These are phyloP conservation scores for Gasterosteus aculeatus DNA, from an alignment of 2,113 vertebrate genomes.

Conservation along the genomic window DNA sequence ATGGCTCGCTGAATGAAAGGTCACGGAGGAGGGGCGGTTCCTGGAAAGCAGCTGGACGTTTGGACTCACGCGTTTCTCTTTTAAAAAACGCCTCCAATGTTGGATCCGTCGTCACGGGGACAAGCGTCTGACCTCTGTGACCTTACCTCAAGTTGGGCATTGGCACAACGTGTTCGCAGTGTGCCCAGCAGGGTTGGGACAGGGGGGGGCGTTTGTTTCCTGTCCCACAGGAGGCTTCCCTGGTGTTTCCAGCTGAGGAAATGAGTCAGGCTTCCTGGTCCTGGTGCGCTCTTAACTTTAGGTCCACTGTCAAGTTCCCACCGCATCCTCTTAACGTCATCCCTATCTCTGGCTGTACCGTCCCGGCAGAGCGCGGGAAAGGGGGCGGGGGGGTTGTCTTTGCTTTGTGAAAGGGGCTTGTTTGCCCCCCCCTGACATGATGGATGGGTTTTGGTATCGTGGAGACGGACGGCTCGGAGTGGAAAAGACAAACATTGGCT, in stretches of 20 bases:
- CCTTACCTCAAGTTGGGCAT: conserved; percentile 45
- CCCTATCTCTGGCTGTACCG: conserved; percentile 19
- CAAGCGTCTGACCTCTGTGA: background rate
- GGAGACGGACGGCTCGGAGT: conserved; percentile 40
- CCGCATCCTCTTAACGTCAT: conserved; percentile 54
- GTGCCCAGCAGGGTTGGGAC: conserved; percentile 49
- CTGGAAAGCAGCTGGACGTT: background rate
- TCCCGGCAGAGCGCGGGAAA: background rate
- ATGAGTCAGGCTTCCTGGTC: conserved; percentile 81
- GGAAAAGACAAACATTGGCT: conserved; percentile 38
- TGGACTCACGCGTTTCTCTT: background rate
- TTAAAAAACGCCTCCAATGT: too few species aligned
- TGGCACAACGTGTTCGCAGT: conserved; percentile 55
- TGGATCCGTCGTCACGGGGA: conserved; percentile 5
- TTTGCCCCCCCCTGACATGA: conserved; percentile 37
- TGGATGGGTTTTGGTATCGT: conserved; percentile 54
- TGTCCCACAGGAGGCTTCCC: conserved; percentile 68
- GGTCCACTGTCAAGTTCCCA: conserved; percentile 36
- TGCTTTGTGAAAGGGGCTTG: conserved; percentile 14
- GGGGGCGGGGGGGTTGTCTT: background rate
- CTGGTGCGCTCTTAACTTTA: conserved; percentile 63
- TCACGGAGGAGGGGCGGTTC: conserved; percentile 25
- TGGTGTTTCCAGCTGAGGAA: conserved; percentile 77
- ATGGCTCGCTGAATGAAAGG: conserved; percentile 14
- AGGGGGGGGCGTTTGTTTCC: conserved; percentile 62